These are phyloP conservation scores for Semnornis frantzii DNA, from an alignment of 2,113 vertebrate species.

Conservation along the genomic window DNA sequence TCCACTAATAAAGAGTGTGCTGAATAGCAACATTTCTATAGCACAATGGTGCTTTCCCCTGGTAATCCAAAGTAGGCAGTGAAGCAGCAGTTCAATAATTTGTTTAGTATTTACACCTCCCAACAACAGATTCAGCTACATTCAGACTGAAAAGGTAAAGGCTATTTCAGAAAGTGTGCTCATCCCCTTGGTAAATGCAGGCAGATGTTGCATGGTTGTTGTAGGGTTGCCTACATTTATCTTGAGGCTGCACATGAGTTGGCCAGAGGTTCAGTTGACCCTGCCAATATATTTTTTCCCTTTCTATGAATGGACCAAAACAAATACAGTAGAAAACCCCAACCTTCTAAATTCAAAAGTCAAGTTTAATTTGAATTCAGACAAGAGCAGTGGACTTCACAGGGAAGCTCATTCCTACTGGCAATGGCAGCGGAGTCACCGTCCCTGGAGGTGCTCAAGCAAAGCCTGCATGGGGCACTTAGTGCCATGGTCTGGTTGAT, in stretches of 20 bases:
- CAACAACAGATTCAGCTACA: not conserved
- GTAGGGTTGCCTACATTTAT: not conserved
- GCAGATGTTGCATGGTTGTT: too few species aligned
- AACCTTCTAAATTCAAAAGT: not conserved
- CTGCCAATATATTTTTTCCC: not conserved
- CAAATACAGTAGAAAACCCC: not conserved
- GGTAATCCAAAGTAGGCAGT: not conserved
- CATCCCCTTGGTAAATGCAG: not conserved
- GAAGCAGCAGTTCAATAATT: not conserved
- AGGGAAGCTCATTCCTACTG: not conserved
- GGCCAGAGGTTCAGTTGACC: not conserved
- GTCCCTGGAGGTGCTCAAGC: too few species aligned
- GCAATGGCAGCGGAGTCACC: not conserved
- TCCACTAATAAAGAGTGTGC: too few species aligned
- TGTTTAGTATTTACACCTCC: not conserved
- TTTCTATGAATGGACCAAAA: not conserved
- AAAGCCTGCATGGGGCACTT: too few species aligned
- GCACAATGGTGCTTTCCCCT: not conserved
- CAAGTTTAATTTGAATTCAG: not conserved
- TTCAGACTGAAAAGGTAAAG: not conserved
- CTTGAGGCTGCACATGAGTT: rapidly evolving
- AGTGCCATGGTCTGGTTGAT: too few species aligned
- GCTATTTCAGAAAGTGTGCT: not conserved
- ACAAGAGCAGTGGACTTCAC: not conserved
- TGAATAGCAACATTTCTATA: too few species aligned